phyloP scores from a whole-genome alignment of 2,888 invertebrate genomes.

The Cheilosia vernalis region DNA sequence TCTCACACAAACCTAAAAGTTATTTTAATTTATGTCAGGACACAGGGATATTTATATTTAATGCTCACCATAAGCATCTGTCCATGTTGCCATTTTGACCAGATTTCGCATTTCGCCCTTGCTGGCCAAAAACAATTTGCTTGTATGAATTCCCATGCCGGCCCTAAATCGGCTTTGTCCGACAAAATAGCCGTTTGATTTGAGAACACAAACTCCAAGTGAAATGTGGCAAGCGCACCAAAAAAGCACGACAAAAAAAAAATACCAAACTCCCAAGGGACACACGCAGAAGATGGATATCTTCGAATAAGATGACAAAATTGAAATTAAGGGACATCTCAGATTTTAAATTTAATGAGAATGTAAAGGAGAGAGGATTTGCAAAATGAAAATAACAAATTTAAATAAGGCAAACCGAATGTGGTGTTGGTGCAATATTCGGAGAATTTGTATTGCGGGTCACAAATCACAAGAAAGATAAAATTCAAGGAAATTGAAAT shows the following conservation, averaged over 20 bases:
- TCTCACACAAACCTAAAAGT: conserved; percentile 11
- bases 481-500: conserved; percentile 66
- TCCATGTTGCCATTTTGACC: not conserved
- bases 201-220: conserved; percentile 28
- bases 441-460: conserved; percentile 21
- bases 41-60: conserved; percentile 42
- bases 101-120: conserved; percentile 22
- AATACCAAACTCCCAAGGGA: not conserved
- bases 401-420: conserved; percentile 3
- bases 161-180: conserved; percentile 52
- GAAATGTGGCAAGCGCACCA: not conserved
- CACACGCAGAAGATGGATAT: conserved; percentile 45
- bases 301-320: conserved; percentile 55
- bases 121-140: conserved; percentile 46
- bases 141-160: conserved; percentile 43
- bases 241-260: not conserved
- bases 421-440: conserved; percentile 34
- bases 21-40: conserved; percentile 58
- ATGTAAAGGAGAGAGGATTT: not conserved
- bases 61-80: conserved; percentile 41
- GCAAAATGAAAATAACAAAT: conserved; percentile 15
- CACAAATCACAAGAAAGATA: conserved; percentile 33
- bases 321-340: conserved; percentile 48
- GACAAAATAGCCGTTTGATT: conserved; percentile 37
- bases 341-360: conserved; percentile 62